These are phyloP conservation scores for Lepeophtheirus nordmannii DNA, from an alignment of 2,888 invertebrate genomes.

Conservation along the genomic window DNA sequence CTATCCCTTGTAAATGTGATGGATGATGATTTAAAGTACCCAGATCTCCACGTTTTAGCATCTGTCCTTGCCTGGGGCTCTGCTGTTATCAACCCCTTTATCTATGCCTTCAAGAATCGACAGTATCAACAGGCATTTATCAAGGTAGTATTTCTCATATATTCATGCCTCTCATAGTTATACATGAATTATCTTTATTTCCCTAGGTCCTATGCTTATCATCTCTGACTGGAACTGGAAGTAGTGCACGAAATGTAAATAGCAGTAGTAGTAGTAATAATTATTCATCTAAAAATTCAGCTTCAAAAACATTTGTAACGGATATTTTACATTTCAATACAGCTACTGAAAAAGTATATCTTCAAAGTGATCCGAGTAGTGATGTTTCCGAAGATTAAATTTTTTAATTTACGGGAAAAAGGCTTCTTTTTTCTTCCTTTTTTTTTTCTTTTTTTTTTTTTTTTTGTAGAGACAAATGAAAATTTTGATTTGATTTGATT, in stretches of 20 bases:
- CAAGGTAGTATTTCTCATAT: slow-evolving; percentile 29
- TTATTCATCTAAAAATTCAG: background rate
- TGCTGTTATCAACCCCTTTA: slow-evolving; percentile 72
- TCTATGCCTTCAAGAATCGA: slow-evolving; percentile 74
- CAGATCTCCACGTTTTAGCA: slow-evolving; percentile 62
- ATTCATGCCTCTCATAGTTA: background rate
- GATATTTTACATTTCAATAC: slow-evolving; percentile 31
- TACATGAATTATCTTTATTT: background rate
- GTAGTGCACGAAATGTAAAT: background rate
- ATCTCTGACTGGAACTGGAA: background rate
- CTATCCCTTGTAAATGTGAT: slow-evolving; percentile 74
- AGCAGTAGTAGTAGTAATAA: background rate
- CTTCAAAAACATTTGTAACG: slow-evolving; percentile 30
- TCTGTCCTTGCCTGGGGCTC: slow-evolving; percentile 79
- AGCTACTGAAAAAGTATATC: slow-evolving; percentile 28
- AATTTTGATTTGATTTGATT: too few relatives aligned
- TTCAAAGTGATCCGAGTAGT: background rate
- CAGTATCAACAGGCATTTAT: slow-evolving; percentile 48
- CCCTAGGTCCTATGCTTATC: background rate
- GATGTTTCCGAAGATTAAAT: too few relatives aligned
- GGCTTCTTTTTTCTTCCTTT: too few relatives aligned
- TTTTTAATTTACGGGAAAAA: too few relatives aligned
- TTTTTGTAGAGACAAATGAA: too few relatives aligned
- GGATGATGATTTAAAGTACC: slow-evolving; percentile 52
- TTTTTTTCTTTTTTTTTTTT: too few relatives aligned